Percentiles rank a stretch among this genome's conserved stretches.
Evolutionary conservation across 2,113 vertebrate genomes (phyloP).

Genomic region (Sterna hirundo): DNA sequence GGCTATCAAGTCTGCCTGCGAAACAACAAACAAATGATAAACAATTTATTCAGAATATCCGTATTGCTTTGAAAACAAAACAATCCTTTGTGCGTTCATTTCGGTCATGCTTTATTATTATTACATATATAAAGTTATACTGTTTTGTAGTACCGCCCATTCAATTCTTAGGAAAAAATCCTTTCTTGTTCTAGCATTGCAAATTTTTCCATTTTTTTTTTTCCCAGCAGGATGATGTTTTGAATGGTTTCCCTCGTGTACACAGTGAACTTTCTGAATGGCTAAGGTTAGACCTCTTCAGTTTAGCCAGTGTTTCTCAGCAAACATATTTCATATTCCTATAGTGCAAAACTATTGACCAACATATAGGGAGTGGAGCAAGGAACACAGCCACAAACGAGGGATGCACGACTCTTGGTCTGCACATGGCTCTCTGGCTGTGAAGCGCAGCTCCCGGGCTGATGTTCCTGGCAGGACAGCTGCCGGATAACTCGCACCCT

Average conservation of each 20-base stretch:
- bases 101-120: not conserved
- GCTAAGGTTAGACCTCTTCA: not conserved
- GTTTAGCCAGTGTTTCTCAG: not conserved
- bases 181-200: not conserved
- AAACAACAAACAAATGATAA: not conserved
- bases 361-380: not conserved
- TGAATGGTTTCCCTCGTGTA: not conserved
- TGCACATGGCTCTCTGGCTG: not conserved
- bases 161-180: not conserved
- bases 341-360: not conserved
- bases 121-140: not conserved
- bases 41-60: not conserved
- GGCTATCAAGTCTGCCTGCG: constrained; percentile 75
- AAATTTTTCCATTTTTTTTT: not conserved
- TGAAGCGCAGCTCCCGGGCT: not conserved
- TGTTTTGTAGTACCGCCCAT: not conserved
- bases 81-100: not conserved
- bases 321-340: not conserved
- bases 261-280: not conserved
- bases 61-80: not conserved
- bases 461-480: not conserved
- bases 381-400: not conserved
- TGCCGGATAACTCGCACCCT: not conserved
- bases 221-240: not conserved
- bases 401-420: rapidly evolving